Base-by-base conservation (phyloP, 2,113 vertebrate genomes). In the Lepus americanus region DNA sequence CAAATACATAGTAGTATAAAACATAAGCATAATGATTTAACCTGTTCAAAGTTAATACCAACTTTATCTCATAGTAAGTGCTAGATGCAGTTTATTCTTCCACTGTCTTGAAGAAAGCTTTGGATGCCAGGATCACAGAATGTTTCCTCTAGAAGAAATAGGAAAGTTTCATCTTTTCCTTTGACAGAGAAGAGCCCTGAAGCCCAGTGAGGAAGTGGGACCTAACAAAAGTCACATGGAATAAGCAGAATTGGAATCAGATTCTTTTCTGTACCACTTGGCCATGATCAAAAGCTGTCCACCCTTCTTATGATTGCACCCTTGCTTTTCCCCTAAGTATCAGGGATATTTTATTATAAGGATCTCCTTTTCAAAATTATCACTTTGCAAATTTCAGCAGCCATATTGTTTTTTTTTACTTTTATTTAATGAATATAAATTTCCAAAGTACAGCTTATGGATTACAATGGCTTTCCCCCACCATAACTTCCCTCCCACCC, bases 81-180 rank as follows among this genome's bases (percentile, higher is more conserved):
- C 31, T 87, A 83, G 27, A 16, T 69, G 64, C 20, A 78, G 12
- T 74, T 91, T 78, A 72, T 86, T 86, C 55, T 55, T 79, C 14
- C 11, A 76, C 20, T 72, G 19, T n/a, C 80, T 69, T 61, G 9
- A 66, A 73, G 44, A 17, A 49, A 36, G 0, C 86, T 95, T 55
- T 87, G 29, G 33, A 80, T 20, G 9, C 14, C 87, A 13, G 3
- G 23, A 73, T 70, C 39, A 51, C 4, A 27, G 39, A 64, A 61
- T 78, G 12, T 63, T 93, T 91, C 51, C 33, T n/a, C 39, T 79
- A 72, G 39, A 84, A 92, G 80, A 80, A 86, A 95, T 61, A 73
- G 14, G 64, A 87, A 78, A 89, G 77, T 86, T 27, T 78, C 33
- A 36, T 89, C 10, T 29, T 70, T 87, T 94, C 33, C 74, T 20